These are phyloP conservation scores for Rhamphomyia laevipes DNA, from an alignment of 2,888 invertebrate genomes.

Conservation along the genomic window DNA sequence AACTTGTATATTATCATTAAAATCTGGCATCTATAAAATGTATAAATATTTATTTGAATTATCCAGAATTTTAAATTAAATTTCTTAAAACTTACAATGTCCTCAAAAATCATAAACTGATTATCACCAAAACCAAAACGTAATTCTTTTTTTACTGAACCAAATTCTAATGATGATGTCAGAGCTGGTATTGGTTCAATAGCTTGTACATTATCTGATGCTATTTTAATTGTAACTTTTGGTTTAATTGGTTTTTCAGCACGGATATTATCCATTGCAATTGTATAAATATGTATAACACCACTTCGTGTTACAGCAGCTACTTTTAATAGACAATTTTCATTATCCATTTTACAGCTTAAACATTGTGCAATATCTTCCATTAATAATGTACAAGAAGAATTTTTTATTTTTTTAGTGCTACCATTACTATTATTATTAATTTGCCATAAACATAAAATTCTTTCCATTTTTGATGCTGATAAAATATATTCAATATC, in stretches of 20 bases:
- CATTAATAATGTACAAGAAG: slow-evolving; percentile 49
- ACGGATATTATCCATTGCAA: slow-evolving; percentile 54
- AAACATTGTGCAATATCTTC: slow-evolving; percentile 53
- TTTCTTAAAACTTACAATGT: slow-evolving; percentile 36
- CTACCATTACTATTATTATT: background rate
- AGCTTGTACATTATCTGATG: slow-evolving; percentile 41
- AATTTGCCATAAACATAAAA: slow-evolving; percentile 35
- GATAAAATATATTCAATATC: slow-evolving; percentile 28
- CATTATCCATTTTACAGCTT: slow-evolving; percentile 40
- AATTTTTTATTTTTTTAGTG: slow-evolving; percentile 33
- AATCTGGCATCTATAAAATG: slow-evolving; percentile 38
- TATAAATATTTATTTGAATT: background rate
- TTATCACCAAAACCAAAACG: slow-evolving; percentile 47
- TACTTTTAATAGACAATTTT: slow-evolving; percentile 39
- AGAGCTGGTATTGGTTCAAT: slow-evolving; percentile 45
- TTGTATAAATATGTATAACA: slow-evolving; percentile 64
- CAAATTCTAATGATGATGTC: slow-evolving; percentile 33
- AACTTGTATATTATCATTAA: slow-evolving; percentile 42
- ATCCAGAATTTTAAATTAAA: background rate
- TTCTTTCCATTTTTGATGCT: slow-evolving; percentile 32
- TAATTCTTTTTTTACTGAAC: slow-evolving; percentile 34
- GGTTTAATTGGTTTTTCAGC: slow-evolving; percentile 51
- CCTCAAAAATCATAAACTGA: slow-evolving; percentile 47
- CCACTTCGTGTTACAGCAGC: slow-evolving; percentile 58
- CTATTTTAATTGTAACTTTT: slow-evolving; percentile 47